These are phyloP conservation scores for Halichoeres trimaculatus DNA, from an alignment of 2,113 vertebrate species.

Conservation along the genomic window DNA sequence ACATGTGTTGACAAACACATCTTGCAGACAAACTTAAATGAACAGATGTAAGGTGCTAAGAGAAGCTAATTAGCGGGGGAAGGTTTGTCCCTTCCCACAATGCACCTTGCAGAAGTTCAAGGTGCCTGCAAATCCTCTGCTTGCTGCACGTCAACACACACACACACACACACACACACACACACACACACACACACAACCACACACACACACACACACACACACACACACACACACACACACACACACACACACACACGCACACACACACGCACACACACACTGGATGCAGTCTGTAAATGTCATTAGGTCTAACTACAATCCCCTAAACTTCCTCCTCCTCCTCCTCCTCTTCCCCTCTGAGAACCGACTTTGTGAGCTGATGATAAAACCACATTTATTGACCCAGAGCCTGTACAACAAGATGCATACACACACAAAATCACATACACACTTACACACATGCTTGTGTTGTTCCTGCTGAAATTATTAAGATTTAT, in stretches of 20 bases:
- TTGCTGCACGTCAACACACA: not conserved
- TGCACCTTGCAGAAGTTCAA: slow-evolving; percentile 39
- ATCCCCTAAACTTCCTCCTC: slow-evolving; percentile 63
- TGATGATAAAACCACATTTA: slow-evolving; percentile 79
- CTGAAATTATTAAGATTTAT: slow-evolving; percentile 57
- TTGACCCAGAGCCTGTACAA: slow-evolving; percentile 58
- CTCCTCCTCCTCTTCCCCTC: slow-evolving; percentile 47
- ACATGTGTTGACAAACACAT: not conserved
- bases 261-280: slow-evolving; percentile 20
- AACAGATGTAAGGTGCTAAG: slow-evolving; percentile 18
- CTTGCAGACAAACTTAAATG: slow-evolving; percentile 3
- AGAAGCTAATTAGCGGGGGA: slow-evolving; percentile 20
- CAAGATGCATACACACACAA: slow-evolving; percentile 23
- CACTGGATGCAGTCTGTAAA: slow-evolving; percentile 54
- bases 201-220: slow-evolving; percentile 23
- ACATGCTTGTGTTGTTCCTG: slow-evolving; percentile 31
- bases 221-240: slow-evolving; percentile 17
- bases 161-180: slow-evolving; percentile 17
- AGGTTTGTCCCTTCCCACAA: slow-evolving; percentile 36
- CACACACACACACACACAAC: no score
- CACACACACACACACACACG: slow-evolving; percentile 6
- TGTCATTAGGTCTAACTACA: slow-evolving; percentile 64
- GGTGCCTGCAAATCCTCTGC: not conserved
- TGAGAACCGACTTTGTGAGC: slow-evolving; percentile 60
- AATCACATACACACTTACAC: not conserved